Percentiles rank a stretch among this genome's conserved stretches.
phyloP scores from a whole-genome alignment of 2,113 vertebrate genomes.

The Cnemophilus loriae region DNA sequence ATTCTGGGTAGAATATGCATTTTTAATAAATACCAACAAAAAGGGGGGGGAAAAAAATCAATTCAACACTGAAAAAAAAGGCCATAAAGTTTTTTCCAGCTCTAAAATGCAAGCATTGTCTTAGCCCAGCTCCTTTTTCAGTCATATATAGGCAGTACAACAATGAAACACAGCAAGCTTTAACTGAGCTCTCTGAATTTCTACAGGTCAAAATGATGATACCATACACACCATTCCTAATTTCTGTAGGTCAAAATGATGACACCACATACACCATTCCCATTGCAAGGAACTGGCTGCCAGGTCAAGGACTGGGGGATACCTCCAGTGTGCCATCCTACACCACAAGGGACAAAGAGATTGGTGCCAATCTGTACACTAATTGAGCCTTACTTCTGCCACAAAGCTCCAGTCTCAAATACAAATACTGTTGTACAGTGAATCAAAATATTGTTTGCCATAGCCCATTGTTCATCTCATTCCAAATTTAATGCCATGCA shows the following conservation, averaged over 20 bases:
- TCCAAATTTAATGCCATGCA: not conserved
- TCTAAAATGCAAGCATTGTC: not conserved
- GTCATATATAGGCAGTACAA: not conserved
- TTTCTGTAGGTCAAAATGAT: not conserved
- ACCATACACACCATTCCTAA: not conserved
- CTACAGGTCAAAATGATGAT: not conserved
- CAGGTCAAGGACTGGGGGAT: not conserved
- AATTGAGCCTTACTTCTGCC: not conserved
- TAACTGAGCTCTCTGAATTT: not conserved
- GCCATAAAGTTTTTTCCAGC: not conserved
- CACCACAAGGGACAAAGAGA: not conserved
- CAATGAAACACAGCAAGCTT: not conserved
- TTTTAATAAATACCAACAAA: not conserved
- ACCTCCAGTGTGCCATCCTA: not conserved
- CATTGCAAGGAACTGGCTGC: not conserved
- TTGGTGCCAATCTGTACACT: not conserved
- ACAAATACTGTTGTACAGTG: not conserved
- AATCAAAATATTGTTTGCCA: not conserved
- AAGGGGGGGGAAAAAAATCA: fast-evolving
- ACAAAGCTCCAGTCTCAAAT: not conserved
- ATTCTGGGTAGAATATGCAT: not conserved
- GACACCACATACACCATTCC: not conserved
- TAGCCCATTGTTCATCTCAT: not conserved
- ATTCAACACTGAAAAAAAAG: not conserved
- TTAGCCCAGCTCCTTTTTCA: not conserved